phyloP scores from a whole-genome alignment of 2,888 invertebrate genomes.

The Drosophila buzzatii region DNA sequence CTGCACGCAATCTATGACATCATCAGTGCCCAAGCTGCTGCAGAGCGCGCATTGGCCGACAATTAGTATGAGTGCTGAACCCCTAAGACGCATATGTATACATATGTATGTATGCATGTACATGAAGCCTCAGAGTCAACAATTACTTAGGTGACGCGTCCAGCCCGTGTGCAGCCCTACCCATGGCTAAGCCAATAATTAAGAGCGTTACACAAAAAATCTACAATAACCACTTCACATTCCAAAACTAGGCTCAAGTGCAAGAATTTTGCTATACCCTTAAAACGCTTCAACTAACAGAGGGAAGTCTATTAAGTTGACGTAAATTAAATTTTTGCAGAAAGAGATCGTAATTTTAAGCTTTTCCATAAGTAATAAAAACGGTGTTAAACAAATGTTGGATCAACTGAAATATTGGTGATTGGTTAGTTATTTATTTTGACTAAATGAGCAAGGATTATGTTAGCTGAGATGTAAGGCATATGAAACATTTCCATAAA shows the following conservation, averaged over 20 bases:
- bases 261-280: constrained; percentile 14
- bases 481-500: too few species aligned
- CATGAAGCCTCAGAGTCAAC: constrained; percentile 14
- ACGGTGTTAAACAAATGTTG: too few species aligned
- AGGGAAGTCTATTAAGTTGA: neutral
- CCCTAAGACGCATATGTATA: constrained; percentile 23
- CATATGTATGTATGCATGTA: too few species aligned
- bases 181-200: constrained; percentile 29
- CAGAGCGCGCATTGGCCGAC: constrained; percentile 21
- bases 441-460: too few species aligned
- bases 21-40: constrained; percentile 54
- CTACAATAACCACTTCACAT: constrained; percentile 11
- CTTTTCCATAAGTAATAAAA: too few species aligned
- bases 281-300: neutral
- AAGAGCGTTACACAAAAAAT: constrained; percentile 17
- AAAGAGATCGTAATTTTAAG: neutral
- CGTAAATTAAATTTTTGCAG: neutral
- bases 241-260: constrained; percentile 3
- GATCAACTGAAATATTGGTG: too few species aligned
- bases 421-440: too few species aligned
- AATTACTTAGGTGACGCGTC: constrained; percentile 39
- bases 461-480: too few species aligned
- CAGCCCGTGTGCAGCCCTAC: constrained; percentile 8
- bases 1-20: constrained; percentile 83
- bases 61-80: constrained; percentile 42